Percentiles rank a stretch among this genome's conserved stretches.
phyloP scores from a whole-genome alignment of 2,888 invertebrate species.

The Meghimatium bilineatum region DNA sequence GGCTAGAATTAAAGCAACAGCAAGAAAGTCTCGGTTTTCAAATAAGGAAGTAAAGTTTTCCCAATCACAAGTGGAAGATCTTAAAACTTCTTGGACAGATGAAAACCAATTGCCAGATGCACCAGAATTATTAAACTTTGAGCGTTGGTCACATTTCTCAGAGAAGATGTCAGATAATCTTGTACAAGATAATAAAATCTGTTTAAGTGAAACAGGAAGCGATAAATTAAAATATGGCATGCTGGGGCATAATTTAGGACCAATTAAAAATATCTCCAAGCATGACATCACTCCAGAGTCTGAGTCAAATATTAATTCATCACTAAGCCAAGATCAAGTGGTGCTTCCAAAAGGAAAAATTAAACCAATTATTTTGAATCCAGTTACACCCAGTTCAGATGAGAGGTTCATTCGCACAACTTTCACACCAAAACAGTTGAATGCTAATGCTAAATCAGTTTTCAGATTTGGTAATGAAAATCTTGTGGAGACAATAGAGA shows the following conservation, averaged over 20 bases:
- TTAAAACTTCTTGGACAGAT: neutral
- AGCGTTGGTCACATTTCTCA: neutral
- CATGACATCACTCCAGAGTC: neutral
- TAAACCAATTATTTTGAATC: neutral
- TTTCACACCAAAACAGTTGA: constrained; percentile 43
- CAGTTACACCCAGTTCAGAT: neutral
- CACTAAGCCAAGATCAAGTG: neutral
- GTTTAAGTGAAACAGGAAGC: neutral
- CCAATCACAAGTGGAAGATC: no score
- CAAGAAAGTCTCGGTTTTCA: neutral
- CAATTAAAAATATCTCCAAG: neutral
- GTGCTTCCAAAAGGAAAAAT: neutral
- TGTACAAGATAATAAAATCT: neutral
- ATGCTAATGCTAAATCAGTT: neutral
- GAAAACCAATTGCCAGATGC: constrained; percentile 32
- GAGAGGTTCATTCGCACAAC: constrained; percentile 52
- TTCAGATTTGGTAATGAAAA: constrained; percentile 31
- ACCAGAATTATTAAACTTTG: constrained; percentile 4
- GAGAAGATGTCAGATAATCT: neutral
- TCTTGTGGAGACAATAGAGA: neutral
- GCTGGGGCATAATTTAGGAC: neutral
- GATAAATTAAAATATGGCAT: neutral
- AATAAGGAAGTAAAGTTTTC: neutral
- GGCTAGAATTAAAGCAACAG: neutral
- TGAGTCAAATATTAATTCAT: neutral